Base-by-base conservation (phyloP, 1,140 invertebrate genomes). In the Steinernema khuongi region DNA sequence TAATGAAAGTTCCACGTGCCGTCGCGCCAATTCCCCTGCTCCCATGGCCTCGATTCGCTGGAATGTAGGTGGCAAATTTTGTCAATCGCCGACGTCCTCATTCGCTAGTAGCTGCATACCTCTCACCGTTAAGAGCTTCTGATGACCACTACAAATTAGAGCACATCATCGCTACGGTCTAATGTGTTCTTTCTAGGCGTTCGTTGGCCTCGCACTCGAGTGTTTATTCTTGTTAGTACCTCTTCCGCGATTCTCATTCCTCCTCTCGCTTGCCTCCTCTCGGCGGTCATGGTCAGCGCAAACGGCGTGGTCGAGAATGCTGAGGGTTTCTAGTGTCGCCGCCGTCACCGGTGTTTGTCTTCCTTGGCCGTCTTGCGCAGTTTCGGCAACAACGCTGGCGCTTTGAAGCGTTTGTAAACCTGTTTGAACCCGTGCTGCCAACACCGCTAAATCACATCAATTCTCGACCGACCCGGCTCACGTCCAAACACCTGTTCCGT, bases 231-330 rank as follows among this genome's bases (percentile, higher is more conserved):
- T n/a, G 50, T 60, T 60, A 60, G 50, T 22, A 60, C 50, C 50
- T 60, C 50, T 60, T 41, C n/a, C n/a, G 36, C 36, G 36, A 11
- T 41, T 11, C n/a, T 41, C 36, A 11, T 41, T 41, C n/a, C 7
- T 41, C n/a, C n/a, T n/a, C 36, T 41, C n/a, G 14, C 50, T 60
- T 60, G n/a, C 19, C 50, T 60, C 19, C 22, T 60, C 26, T 60
- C 22, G 50, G 50, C 50, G 50, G 50, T 60, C 50, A 60, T 60
- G 50, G 50, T 60, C 50, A 60, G 50, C 50, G 50, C 14, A 14
- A 26, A 4, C 50, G 11, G 36, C 36, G 36, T 41, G 36, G 36
- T 11, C 22, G 50, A 60, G 50, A 60, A 60, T 60, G 14, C 50
- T 14, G 14, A 11, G 14, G 50, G 50, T 60, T 60, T 7, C 22